Evolutionary conservation across 2,113 vertebrate genomes (phyloP).

Genomic region (Corythaixoides concolor): DNA sequence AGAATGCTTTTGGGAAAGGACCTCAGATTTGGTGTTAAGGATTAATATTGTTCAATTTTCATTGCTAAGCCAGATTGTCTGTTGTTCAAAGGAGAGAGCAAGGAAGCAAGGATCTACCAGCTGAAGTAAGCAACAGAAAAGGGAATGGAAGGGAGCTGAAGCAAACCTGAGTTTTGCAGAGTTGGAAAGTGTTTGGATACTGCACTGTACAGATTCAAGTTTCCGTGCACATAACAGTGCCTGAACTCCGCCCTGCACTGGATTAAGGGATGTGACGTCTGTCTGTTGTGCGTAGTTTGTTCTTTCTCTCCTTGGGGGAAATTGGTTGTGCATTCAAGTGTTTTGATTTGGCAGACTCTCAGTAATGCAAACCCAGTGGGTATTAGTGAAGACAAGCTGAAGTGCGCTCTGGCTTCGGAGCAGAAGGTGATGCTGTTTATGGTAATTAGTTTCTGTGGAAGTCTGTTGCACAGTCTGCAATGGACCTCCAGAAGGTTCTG

Average conservation of each 20-base stretch:
- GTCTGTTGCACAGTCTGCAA: not conserved
- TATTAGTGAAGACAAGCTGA: not conserved
- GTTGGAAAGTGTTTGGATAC: not conserved
- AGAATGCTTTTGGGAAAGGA: not conserved
- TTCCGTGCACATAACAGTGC: rapidly evolving
- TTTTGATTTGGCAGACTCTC: not conserved
- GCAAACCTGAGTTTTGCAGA: not conserved
- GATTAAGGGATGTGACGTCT: not conserved
- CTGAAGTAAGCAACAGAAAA: not conserved
- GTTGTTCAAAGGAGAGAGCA: not conserved
- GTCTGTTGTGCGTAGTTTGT: not conserved
- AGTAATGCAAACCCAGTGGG: not conserved
- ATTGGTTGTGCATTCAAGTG: not conserved
- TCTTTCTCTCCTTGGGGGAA: not conserved
- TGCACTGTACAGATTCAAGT: not conserved
- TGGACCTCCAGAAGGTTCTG: not conserved
- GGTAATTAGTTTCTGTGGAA: not conserved
- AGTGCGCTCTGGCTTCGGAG: not conserved
- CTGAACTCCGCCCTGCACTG: not conserved
- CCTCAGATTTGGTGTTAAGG: not conserved
- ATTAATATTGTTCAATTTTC: not conserved
- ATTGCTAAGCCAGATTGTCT: not conserved
- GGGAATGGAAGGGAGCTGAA: not conserved
- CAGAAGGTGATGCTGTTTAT: not conserved
- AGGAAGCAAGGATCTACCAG: not conserved